Evolutionary conservation across 1,140 invertebrate genomes (phyloP).

Genomic region (Lepidurus arcticus): DNA sequence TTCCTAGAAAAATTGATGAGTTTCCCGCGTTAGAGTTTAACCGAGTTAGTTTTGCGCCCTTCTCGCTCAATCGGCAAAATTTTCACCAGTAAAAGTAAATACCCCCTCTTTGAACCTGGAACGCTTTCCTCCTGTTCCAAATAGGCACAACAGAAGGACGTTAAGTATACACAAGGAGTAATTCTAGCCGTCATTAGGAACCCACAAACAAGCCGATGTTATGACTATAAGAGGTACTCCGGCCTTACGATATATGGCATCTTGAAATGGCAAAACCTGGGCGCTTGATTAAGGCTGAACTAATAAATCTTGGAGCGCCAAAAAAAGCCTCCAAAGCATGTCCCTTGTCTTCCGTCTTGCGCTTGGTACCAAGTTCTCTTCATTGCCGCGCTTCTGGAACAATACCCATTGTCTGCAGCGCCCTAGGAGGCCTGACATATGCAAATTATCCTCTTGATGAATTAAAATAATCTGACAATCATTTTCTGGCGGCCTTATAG

Average conservation of each 20-base stretch:
- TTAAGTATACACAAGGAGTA: no score
- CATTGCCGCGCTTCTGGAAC: conserved; percentile 20
- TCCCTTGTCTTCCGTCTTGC: neutral
- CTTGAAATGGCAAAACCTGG: neutral
- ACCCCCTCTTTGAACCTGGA: no score
- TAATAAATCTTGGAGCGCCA: neutral
- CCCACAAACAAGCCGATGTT: neutral
- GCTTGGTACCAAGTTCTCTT: neutral
- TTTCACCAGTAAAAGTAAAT: no score
- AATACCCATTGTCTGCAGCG: conserved; percentile 18
- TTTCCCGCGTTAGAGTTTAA: neutral
- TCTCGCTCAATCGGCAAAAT: no score
- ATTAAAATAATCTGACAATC: conserved; percentile 22
- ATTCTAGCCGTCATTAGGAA: no score
- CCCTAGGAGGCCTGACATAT: conserved; percentile 13
- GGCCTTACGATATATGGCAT: neutral
- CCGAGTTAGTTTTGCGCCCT: no score
- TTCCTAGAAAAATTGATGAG: neutral
- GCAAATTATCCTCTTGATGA: conserved; percentile 19
- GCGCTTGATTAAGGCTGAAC: neutral
- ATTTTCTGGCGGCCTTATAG: neutral
- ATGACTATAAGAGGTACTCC: neutral
- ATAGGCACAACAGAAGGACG: no score
- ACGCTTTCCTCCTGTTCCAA: no score
- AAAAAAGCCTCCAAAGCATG: neutral